Evolutionary conservation across 2,888 invertebrate genomes (phyloP).

Genomic region (Blastobasis lacticolella): DNA sequence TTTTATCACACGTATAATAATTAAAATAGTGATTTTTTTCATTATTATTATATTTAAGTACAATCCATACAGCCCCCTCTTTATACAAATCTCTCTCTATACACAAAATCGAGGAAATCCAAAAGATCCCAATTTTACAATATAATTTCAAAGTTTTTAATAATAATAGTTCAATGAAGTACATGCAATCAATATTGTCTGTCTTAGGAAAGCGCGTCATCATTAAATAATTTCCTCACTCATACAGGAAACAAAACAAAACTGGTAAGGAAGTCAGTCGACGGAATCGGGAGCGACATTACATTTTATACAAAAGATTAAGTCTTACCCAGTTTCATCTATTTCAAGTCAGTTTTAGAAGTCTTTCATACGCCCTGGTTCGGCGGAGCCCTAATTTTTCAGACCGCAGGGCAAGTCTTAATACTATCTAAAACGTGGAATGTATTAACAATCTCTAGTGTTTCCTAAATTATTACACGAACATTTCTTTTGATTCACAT

Average conservation of each 20-base stretch:
- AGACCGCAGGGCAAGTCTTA: conserved; percentile 22
- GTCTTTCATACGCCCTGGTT: conserved; percentile 18
- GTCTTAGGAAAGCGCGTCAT: too few species aligned
- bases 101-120: conserved; percentile 25
- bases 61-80: conserved; percentile 43
- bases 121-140: conserved; percentile 14
- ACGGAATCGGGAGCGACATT: too few species aligned
- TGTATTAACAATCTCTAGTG: conserved; percentile 38
- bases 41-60: conserved; percentile 47
- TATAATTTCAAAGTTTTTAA: too few species aligned
- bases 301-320: too few species aligned
- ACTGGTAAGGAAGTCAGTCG: too few species aligned
- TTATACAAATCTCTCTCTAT: conserved; percentile 20
- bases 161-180: too few species aligned
- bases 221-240: too few species aligned
- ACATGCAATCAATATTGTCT: too few species aligned
- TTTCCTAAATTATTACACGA: conserved; percentile 4
- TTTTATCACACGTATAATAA: conserved; percentile 47
- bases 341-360: conserved; percentile 9
- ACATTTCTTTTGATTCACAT: background rate
- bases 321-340: too few species aligned
- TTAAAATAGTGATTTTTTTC: conserved; percentile 33
- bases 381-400: conserved; percentile 11
- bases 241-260: too few species aligned
- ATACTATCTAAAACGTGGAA: conserved; percentile 29